These are phyloP conservation scores for Cynopterus sphinx DNA, from an alignment of 2,797 vertebrate species.

Conservation along the genomic window DNA sequence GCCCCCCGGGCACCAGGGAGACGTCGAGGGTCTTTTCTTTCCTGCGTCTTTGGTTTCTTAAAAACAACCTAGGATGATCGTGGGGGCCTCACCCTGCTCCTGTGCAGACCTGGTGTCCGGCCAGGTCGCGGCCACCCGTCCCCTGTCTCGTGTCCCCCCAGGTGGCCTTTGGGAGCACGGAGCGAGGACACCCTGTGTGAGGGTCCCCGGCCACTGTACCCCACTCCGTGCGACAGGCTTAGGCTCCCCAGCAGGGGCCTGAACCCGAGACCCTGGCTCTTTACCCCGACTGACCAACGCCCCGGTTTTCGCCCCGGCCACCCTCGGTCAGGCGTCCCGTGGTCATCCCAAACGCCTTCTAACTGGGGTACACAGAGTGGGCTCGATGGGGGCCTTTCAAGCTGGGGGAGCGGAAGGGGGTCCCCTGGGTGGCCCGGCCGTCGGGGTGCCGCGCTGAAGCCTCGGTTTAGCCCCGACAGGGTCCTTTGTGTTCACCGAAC, in stretches of 20 bases:
- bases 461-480: fast-evolving
- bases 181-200: fast-evolving
- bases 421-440: neutral
- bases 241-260: neutral
- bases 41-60: neutral
- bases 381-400: neutral
- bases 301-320: fast-evolving
- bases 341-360: neutral
- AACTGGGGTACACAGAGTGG: neutral
- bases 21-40: too few relatives aligned
- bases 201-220: fast-evolving
- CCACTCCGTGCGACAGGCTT: fast-evolving
- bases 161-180: fast-evolving
- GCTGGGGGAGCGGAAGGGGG: neutral
- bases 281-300: fast-evolving
- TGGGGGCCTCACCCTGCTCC: neutral
- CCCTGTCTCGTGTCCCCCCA: fast-evolving
- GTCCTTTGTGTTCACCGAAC: neutral
- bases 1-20: neutral
- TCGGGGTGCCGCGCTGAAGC: fast-evolving
- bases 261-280: neutral
- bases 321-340: fast-evolving
- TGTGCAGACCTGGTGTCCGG: neutral
- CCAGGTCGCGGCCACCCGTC: neutral
- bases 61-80: neutral